Conservation (phyloP, 2,797 vertebrate genomes). For the Pachyuromys duprasi region DNA sequence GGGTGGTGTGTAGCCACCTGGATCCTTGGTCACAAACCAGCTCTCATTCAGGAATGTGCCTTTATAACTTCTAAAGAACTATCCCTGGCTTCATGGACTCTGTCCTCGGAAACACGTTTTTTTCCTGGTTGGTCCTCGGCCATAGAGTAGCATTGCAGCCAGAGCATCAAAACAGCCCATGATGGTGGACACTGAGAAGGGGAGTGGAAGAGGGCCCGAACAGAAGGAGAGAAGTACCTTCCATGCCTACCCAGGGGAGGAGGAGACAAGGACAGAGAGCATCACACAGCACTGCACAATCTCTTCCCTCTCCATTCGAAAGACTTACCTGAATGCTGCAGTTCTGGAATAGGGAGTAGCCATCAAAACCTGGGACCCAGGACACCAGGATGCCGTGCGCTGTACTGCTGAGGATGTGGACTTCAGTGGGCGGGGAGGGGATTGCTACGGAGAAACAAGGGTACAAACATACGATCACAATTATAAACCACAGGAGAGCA, state of each 20-base stretch:
- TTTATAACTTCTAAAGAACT: not conserved
- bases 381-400: conserved; percentile 89
- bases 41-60: not conserved
- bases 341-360: conserved; percentile 90
- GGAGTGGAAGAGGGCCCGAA: not conserved
- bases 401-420: conserved; percentile 87
- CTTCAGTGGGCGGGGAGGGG: conserved; percentile 81
- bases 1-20: not conserved
- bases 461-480: not conserved
- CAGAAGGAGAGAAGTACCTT: not conserved
- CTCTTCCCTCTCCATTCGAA: not conserved
- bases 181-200: fast-evolving
- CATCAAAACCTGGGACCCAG: conserved; percentile 94
- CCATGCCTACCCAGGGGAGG: not conserved
- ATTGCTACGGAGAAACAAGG: conserved; percentile 77
- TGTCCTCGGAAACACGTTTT: not conserved
- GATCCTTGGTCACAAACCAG: not conserved
- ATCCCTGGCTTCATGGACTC: not conserved
- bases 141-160: not conserved
- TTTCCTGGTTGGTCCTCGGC: not conserved
- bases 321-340: conserved; percentile 92
- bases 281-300: not conserved
- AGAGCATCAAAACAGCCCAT: fast-evolving
- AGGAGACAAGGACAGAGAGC: not conserved
- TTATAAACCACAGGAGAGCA: not conserved